A percentile compares a stretch with the other conserved stretches of the same genome.
phyloP scores from a whole-genome alignment of 2,888 invertebrate genomes.

The Temnothorax unifasciatus region DNA sequence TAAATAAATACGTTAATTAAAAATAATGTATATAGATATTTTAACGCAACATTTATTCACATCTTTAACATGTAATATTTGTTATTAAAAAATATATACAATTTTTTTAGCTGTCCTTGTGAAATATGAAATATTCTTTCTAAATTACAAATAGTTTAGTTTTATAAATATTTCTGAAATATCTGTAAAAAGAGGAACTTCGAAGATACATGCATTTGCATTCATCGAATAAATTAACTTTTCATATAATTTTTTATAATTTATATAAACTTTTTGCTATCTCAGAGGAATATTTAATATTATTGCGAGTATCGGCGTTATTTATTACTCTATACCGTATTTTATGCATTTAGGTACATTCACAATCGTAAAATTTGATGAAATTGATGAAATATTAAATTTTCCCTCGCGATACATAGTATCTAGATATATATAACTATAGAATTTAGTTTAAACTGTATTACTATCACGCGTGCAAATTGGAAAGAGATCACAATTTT shows the following conservation, averaged over 20 bases:
- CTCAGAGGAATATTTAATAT: neutral
- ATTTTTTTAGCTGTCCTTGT: neutral
- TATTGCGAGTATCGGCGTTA: neutral
- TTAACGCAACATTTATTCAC: neutral
- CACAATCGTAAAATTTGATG: neutral
- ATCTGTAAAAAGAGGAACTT: neutral
- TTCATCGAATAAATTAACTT: neutral
- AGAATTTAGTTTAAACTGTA: neutral
- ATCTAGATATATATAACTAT: no score
- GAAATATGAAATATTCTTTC: neutral
- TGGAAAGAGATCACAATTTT: neutral
- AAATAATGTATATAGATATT: neutral
- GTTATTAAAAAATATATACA: neutral
- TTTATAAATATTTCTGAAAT: neutral
- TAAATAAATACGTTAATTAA: neutral
- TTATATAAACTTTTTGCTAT: neutral
- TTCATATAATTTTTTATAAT: neutral
- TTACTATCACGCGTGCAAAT: neutral
- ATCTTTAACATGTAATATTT: no score
- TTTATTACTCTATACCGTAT: neutral
- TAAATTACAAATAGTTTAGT: constrained; percentile 11
- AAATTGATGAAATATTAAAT: neutral
- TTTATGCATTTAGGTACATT: neutral
- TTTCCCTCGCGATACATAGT: neutral
- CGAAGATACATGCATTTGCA: neutral